Evolutionary conservation across 2,888 invertebrate species (phyloP).

Genomic region (Callimorpha dominula): DNA sequence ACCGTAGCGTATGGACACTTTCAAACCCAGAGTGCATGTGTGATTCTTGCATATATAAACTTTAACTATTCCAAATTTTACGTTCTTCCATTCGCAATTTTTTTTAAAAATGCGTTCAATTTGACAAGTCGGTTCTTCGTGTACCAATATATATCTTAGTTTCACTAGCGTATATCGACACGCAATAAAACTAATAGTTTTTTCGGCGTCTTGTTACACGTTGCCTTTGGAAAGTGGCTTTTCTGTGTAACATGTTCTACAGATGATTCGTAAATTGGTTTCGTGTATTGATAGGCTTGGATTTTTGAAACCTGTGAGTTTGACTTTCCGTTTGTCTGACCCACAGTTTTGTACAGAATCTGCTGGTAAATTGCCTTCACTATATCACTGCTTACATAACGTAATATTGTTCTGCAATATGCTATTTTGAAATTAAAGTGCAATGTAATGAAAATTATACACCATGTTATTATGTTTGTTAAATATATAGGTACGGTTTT

Average conservation of each 20-base stretch:
- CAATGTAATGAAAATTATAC: too few species aligned
- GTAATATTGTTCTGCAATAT: too few species aligned
- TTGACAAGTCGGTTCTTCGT: rapidly evolving
- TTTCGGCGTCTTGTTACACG: not conserved
- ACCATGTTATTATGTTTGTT: too few species aligned
- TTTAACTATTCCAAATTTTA: too few species aligned
- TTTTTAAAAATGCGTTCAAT: not conserved
- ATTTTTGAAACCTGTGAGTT: not conserved
- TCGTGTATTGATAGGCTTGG: not conserved
- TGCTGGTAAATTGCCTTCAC: not conserved
- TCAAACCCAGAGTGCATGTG: too few species aligned
- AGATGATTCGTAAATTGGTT: not conserved
- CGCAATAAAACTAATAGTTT: not conserved
- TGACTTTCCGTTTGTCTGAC: not conserved
- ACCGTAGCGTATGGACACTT: too few species aligned
- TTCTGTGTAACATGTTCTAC: not conserved
- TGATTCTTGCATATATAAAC: too few species aligned
- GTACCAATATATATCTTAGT: not conserved
- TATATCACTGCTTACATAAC: not conserved
- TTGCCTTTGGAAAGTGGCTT: not conserved
- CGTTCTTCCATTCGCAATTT: too few species aligned
- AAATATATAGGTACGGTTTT: too few species aligned
- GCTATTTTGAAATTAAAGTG: too few species aligned
- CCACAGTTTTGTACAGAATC: not conserved
- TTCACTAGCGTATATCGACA: not conserved